Conservation (phyloP, 2,888 invertebrate species). For the Drosophila acutilabella region DNA sequence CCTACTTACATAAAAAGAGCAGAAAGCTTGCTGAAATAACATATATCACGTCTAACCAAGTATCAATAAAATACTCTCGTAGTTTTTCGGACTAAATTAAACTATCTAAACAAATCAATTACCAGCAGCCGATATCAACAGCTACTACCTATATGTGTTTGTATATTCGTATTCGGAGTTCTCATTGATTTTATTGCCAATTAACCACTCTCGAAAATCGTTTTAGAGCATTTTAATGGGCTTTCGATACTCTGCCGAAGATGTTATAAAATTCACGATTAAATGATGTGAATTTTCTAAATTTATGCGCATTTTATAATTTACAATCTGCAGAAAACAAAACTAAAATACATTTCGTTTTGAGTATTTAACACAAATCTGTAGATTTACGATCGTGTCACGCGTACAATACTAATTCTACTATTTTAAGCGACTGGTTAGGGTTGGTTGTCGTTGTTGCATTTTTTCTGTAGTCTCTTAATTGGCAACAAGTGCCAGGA, state of each 20-base stretch:
- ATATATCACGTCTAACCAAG: background rate
- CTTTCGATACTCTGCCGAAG: conserved; percentile 7
- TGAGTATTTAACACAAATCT: conserved; percentile 1
- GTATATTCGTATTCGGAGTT: background rate
- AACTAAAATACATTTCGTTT: conserved; percentile 1
- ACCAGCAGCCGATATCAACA: background rate
- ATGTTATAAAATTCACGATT: conserved; percentile 22
- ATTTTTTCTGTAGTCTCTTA: conserved; percentile 33
- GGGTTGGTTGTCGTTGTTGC: conserved; percentile 9
- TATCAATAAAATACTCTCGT: background rate
- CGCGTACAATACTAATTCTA: conserved; percentile 14
- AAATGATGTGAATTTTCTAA: conserved; percentile 14
- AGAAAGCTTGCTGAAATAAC: background rate
- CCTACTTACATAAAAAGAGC: background rate
- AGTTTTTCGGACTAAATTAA: background rate
- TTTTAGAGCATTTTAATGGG: conserved; percentile 35
- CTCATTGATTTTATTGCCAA: conserved; percentile 28
- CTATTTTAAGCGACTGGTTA: conserved; percentile 14
- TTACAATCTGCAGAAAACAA: conserved; percentile 1
- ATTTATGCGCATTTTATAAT: conserved; percentile 34
- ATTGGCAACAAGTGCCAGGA: conserved; percentile 73
- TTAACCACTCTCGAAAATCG: conserved; percentile 18
- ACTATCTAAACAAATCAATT: background rate
- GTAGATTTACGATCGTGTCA: conserved; percentile 39
- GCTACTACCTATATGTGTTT: background rate